A percentile compares a stretch with the other conserved stretches of the same genome.
phyloP scores from a whole-genome alignment of 2,888 invertebrate genomes.

The Taenaris catops region DNA sequence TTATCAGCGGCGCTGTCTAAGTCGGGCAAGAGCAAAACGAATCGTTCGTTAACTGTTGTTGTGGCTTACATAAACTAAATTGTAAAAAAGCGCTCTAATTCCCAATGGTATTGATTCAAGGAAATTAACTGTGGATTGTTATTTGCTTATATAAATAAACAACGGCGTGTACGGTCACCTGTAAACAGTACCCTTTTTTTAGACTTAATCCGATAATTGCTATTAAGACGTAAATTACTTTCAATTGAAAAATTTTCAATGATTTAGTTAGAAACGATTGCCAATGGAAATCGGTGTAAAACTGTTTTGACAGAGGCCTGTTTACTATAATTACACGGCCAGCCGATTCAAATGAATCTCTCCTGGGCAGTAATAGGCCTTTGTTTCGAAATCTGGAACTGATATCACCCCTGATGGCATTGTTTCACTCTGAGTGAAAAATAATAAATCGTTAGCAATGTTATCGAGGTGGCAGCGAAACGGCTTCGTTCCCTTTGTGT shows the following conservation, averaged over 20 bases:
- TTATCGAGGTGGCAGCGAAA: slow-evolving; percentile 15
- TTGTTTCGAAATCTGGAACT: slow-evolving; percentile 23
- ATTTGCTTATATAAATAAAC: neutral
- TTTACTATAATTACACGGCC: slow-evolving; percentile 12
- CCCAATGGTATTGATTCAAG: neutral
- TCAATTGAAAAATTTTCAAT: neutral
- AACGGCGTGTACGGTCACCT: neutral
- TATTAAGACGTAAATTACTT: no score
- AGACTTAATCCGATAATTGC: no score
- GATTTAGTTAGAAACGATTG: neutral
- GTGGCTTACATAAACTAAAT: slow-evolving; percentile 10
- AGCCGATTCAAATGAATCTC: slow-evolving; percentile 15
- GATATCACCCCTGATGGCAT: slow-evolving; percentile 20
- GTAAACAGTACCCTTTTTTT: no score
- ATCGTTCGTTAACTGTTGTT: slow-evolving; percentile 6
- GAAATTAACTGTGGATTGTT: neutral
- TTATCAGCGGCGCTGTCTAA: slow-evolving; percentile 17
- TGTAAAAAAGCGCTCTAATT: neutral
- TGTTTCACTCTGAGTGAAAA: slow-evolving; percentile 20
- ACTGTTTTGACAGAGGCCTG: slow-evolving; percentile 10
- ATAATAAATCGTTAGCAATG: slow-evolving; percentile 21
- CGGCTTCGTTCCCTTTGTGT: slow-evolving; percentile 8
- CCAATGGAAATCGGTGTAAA: slow-evolving; percentile 4
- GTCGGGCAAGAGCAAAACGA: slow-evolving; percentile 15
- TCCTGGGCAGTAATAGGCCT: slow-evolving; percentile 20